Percentiles rank a stretch among this genome's conserved stretches.
phyloP scores from a whole-genome alignment of 2,113 vertebrate genomes.

The Strigops habroptila region DNA sequence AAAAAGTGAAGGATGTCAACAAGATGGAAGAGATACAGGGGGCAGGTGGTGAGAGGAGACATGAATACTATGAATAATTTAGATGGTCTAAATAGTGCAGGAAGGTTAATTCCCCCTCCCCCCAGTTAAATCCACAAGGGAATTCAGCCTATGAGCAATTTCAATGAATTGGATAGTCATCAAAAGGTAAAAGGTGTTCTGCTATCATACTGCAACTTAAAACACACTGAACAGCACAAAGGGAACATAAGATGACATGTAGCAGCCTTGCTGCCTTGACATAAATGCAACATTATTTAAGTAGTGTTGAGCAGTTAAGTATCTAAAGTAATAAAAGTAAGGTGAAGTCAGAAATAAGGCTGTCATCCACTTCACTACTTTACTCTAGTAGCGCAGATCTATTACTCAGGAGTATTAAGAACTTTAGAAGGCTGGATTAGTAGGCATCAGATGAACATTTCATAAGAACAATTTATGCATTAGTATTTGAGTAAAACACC shows the following conservation, averaged over 20 bases:
- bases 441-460: background rate
- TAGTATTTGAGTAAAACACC: background rate
- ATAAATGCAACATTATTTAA: background rate
- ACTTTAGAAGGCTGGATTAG: background rate
- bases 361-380: background rate
- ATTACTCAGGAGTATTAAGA: background rate
- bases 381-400: accelerated
- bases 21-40: background rate
- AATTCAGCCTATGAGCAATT: background rate
- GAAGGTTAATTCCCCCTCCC: background rate
- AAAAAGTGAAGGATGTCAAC: background rate
- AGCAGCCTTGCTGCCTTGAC: background rate
- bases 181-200: background rate
- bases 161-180: background rate
- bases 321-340: background rate
- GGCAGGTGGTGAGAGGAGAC: background rate
- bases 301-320: background rate
- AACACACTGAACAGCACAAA: background rate
- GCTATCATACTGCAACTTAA: background rate
- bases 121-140: background rate
- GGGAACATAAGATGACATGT: accelerated
- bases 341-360: background rate
- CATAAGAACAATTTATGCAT: background rate
- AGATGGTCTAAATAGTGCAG: background rate
- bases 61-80: background rate